These are phyloP conservation scores for Silvanus unidentatus DNA, from an alignment of 2,888 invertebrate species.

Conservation along the genomic window DNA sequence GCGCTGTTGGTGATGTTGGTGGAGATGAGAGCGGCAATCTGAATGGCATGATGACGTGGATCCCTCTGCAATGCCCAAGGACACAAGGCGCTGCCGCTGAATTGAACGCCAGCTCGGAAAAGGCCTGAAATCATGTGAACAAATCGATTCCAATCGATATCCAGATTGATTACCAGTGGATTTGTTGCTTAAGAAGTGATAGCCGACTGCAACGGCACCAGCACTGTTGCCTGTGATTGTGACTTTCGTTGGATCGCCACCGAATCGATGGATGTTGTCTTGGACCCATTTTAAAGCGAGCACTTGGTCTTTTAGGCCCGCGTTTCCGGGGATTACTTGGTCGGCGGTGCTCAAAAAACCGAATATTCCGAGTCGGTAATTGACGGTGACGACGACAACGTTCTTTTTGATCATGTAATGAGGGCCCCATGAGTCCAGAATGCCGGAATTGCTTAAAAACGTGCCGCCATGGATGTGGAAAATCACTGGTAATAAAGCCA, in stretches of 20 bases:
- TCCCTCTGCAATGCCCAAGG: slow-evolving; percentile 25
- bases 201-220: slow-evolving; percentile 22
- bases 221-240: slow-evolving; percentile 28
- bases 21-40: slow-evolving; percentile 18
- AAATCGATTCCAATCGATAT: no score
- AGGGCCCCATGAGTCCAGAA: slow-evolving; percentile 31
- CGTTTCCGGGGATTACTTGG: slow-evolving; percentile 25
- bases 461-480: slow-evolving; percentile 43
- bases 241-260: slow-evolving; percentile 27
- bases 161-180: no score
- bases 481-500: slow-evolving; percentile 36
- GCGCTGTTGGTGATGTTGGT: slow-evolving; percentile 7
- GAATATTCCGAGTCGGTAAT: slow-evolving; percentile 29
- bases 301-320: slow-evolving; percentile 28
- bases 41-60: slow-evolving; percentile 23
- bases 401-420: slow-evolving; percentile 36
- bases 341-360: slow-evolving; percentile 30
- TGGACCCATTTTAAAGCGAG: slow-evolving; percentile 27
- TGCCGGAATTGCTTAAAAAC: slow-evolving; percentile 35
- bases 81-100: slow-evolving; percentile 25
- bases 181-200: slow-evolving; percentile 21
- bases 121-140: no score
- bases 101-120: slow-evolving; percentile 22
- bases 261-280: slow-evolving; percentile 26
- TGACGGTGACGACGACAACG: slow-evolving; percentile 27